Evolutionary conservation across 2,888 invertebrate genomes (phyloP).

Genomic region (Eudemis profundana): DNA sequence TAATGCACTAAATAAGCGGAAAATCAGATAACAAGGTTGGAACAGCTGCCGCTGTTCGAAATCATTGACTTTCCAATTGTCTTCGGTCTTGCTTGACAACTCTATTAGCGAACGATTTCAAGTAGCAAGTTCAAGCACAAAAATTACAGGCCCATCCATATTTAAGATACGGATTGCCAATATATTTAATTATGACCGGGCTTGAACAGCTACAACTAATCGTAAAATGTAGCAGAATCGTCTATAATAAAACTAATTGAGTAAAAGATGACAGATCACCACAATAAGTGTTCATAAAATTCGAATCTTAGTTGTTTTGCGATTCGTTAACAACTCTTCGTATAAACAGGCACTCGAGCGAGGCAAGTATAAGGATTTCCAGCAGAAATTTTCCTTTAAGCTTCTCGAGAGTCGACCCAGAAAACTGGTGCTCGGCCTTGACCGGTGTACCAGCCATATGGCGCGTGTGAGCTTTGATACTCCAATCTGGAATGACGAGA

Average conservation of each 20-base stretch:
- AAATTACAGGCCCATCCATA: too few relatives aligned
- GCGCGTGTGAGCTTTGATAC: constrained; percentile 59
- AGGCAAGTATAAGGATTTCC: constrained; percentile 21
- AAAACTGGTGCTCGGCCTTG: constrained; percentile 64
- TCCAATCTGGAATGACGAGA: constrained; percentile 55
- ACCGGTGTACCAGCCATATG: constrained; percentile 67
- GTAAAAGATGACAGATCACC: background rate
- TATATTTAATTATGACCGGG: too few relatives aligned
- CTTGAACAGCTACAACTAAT: too few relatives aligned
- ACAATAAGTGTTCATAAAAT: background rate
- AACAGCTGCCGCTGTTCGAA: constrained; percentile 62
- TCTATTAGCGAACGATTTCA: constrained; percentile 23
- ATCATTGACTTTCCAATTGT: constrained; percentile 67
- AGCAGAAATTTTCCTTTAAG: constrained; percentile 60
- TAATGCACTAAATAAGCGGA: constrained; percentile 60
- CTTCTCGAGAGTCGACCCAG: constrained; percentile 57
- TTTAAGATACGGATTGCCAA: too few relatives aligned
- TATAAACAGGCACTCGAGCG: constrained; percentile 20
- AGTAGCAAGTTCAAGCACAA: constrained; percentile 9
- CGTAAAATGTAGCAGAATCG: background rate
- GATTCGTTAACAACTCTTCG: constrained; percentile 16
- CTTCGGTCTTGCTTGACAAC: constrained; percentile 52
- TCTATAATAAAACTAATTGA: background rate
- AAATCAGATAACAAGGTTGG: constrained; percentile 62
- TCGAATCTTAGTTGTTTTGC: constrained; percentile 16